A percentile compares a stretch with the other conserved stretches of the same genome.
phyloP scores from a whole-genome alignment of 2,888 invertebrate species.

The Invenusta paracnida region DNA sequence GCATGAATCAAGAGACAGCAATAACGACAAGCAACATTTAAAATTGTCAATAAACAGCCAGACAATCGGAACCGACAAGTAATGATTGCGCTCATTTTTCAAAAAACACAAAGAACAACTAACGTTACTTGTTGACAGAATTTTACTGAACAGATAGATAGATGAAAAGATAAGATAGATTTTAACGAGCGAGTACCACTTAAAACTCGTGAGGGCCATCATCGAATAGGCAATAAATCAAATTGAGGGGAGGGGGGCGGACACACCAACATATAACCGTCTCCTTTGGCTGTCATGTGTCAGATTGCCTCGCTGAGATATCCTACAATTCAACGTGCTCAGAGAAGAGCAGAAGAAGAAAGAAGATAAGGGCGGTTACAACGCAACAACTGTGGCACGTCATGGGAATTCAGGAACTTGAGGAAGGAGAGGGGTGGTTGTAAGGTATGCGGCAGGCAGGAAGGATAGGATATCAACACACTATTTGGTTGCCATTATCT shows the following conservation, averaged over 20 bases:
- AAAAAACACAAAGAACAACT: neutral
- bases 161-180: neutral
- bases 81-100: no score
- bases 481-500: no score
- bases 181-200: neutral
- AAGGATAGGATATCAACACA: neutral
- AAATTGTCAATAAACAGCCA: no score
- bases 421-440: no score
- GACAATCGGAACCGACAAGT: no score
- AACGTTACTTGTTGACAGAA: neutral
- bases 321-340: neutral
- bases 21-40: no score
- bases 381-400: no score
- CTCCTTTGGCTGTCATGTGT: neutral
- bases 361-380: neutral
- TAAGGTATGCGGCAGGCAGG: no score
- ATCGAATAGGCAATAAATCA: neutral
- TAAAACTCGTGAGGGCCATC: neutral
- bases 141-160: neutral
- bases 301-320: neutral
- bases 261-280: neutral
- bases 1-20: no score
- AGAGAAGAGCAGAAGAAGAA: no score
- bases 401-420: no score
- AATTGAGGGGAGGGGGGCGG: neutral